Percentiles rank a stretch among this genome's conserved stretches.
Evolutionary conservation across 2,888 invertebrate genomes (phyloP).

Genomic region (Megaustenia siamemsis): DNA sequence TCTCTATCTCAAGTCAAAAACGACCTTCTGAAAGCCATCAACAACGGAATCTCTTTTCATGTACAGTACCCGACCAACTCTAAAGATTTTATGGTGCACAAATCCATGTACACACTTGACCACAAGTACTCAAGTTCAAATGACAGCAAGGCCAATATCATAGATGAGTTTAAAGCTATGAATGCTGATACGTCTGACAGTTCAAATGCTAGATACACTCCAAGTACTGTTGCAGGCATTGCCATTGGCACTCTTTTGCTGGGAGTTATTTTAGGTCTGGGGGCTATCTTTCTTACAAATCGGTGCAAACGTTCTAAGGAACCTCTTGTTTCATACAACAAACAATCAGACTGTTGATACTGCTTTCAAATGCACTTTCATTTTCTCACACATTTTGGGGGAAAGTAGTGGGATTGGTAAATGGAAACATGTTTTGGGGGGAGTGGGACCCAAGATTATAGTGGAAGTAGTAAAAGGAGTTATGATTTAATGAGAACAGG

Average conservation of each 20-base stretch:
- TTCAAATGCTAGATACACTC: slow-evolving; percentile 15
- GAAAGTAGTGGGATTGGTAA: no score
- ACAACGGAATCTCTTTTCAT: slow-evolving; percentile 44
- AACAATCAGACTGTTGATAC: not conserved
- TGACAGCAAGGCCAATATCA: not conserved
- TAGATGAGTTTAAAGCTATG: not conserved
- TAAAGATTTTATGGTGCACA: slow-evolving; percentile 48
- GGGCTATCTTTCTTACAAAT: slow-evolving; percentile 20
- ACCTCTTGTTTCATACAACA: slow-evolving; percentile 18
- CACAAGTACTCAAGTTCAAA: not conserved
- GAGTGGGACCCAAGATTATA: no score
- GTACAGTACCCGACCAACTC: slow-evolving; percentile 41
- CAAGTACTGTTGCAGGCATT: slow-evolving; percentile 48
- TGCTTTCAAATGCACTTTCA: no score
- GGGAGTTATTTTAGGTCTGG: slow-evolving; percentile 42
- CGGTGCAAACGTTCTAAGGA: slow-evolving; percentile 14
- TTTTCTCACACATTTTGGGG: no score
- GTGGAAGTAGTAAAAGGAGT: no score
- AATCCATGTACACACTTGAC: slow-evolving; percentile 10
- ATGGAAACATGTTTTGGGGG: no score
- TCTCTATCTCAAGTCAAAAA: slow-evolving; percentile 28
- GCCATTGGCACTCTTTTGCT: slow-evolving; percentile 51
- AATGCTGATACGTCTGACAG: not conserved
- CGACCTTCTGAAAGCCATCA: slow-evolving; percentile 41
- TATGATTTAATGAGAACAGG: no score